These are phyloP conservation scores for Dexiosoma caninum DNA, from an alignment of 2,888 invertebrate species.

Conservation along the genomic window DNA sequence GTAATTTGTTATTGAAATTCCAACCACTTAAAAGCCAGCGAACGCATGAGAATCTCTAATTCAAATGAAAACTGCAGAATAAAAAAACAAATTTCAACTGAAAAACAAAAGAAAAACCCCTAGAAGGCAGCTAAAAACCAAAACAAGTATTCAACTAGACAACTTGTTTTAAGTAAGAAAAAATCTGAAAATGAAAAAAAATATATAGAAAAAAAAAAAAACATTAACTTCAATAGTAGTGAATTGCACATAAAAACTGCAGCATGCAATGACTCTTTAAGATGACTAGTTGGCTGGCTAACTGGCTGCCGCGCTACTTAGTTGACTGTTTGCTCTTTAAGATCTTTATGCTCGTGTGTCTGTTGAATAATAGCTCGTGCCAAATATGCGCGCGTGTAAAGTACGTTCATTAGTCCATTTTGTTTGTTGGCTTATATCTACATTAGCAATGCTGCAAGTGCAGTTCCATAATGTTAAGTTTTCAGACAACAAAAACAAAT, in stretches of 20 bases:
- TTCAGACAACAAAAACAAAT: background rate
- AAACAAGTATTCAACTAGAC: slow-evolving; percentile 49
- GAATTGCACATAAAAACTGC: slow-evolving; percentile 22
- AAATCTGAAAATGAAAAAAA: background rate
- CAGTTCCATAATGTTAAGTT: slow-evolving; percentile 24
- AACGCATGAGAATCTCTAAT: slow-evolving; percentile 47
- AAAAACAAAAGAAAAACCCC: slow-evolving; percentile 5
- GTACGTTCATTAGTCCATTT: slow-evolving; percentile 69
- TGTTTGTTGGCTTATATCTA: slow-evolving; percentile 48
- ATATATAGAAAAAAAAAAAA: background rate
- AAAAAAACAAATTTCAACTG: background rate
- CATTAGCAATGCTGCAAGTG: slow-evolving; percentile 34
- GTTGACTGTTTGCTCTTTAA: background rate
- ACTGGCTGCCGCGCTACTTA: background rate
- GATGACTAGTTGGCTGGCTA: background rate
- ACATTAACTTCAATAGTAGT: slow-evolving; percentile 7
- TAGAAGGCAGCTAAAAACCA: slow-evolving; percentile 39
- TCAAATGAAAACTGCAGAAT: slow-evolving; percentile 47
- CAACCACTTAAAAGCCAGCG: background rate
- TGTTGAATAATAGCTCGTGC: slow-evolving; percentile 72
- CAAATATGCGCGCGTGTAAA: slow-evolving; percentile 77
- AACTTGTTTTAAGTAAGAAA: slow-evolving; percentile 31
- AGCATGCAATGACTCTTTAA: slow-evolving; percentile 21
- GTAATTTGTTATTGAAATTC: slow-evolving; percentile 44
- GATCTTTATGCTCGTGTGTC: background rate